Percentiles rank a stretch among this genome's conserved stretches.
phyloP scores from a whole-genome alignment of 2,797 vertebrate genomes.

The Mormyrus proboscirostris region DNA sequence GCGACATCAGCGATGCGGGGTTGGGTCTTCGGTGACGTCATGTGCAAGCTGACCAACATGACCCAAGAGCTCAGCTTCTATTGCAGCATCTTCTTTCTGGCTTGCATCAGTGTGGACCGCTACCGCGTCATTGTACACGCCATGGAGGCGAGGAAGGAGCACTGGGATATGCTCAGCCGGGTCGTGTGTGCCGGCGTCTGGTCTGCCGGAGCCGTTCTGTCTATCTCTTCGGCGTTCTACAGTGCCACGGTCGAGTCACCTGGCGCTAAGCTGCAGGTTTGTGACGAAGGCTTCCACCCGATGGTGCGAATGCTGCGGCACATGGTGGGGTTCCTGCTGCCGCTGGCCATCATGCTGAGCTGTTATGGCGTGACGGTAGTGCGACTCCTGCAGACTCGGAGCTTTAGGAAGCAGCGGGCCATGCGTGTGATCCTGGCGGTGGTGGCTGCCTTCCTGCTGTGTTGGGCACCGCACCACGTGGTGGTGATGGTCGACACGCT shows the following conservation, averaged over 20 bases:
- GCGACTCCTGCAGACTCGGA: constrained; percentile 50
- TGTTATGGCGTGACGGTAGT: constrained; percentile 58
- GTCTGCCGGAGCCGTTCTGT: constrained; percentile 45
- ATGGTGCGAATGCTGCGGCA: constrained; percentile 47
- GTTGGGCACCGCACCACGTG: constrained; percentile 62
- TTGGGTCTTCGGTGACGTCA: constrained; percentile 60
- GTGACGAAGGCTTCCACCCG: constrained; percentile 44
- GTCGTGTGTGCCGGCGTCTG: constrained; percentile 48
- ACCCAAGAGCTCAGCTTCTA: constrained; percentile 61
- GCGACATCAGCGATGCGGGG: constrained; percentile 32
- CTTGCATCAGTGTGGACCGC: constrained; percentile 68
- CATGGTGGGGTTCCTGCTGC: constrained; percentile 60
- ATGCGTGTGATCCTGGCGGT: constrained; percentile 65
- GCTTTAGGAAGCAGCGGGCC: constrained; percentile 64
- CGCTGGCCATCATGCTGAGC: constrained; percentile 53
- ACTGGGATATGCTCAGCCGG: constrained; percentile 41
- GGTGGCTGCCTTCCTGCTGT: constrained; percentile 59
- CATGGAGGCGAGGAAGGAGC: constrained; percentile 28
- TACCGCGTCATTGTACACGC: constrained; percentile 61
- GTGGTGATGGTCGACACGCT: constrained; percentile 50
- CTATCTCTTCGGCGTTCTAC: constrained; percentile 55
- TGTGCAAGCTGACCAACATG: constrained; percentile 59
- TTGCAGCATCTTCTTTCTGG: constrained; percentile 68
- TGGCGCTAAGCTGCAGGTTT: fast-evolving
- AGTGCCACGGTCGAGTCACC: fast-evolving